A percentile compares a stretch with the other conserved stretches of the same genome.
Evolutionary conservation across 2,113 vertebrate genomes (phyloP).

Genomic region (Callospermophilus lateralis): DNA sequence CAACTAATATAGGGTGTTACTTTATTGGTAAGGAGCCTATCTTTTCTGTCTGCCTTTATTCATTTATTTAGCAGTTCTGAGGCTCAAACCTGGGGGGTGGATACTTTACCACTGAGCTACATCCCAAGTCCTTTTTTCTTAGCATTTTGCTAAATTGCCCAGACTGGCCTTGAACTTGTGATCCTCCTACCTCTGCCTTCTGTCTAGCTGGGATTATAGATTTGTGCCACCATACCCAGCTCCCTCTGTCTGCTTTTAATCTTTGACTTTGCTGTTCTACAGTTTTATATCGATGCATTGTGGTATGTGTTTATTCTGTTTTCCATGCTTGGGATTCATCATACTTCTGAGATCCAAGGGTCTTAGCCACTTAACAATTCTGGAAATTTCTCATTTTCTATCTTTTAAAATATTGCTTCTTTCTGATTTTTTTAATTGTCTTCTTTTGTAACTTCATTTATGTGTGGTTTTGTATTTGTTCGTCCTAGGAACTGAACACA

Average conservation of each 20-base stretch:
- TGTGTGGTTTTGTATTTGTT: neutral
- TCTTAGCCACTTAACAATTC: neutral
- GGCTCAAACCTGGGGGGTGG: too few relatives aligned
- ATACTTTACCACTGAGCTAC: neutral
- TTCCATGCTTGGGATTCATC: slow-evolving; percentile 9
- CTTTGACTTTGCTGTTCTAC: neutral
- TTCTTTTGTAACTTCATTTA: neutral
- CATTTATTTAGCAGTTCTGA: too few relatives aligned
- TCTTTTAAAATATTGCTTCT: neutral
- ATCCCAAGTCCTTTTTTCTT: too few relatives aligned
- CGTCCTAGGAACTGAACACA: too few relatives aligned
- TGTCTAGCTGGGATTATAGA: too few relatives aligned
- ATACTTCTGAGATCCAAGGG: neutral
- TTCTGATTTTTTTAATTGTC: neutral
- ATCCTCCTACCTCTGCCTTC: neutral
- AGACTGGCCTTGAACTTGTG: too few relatives aligned
- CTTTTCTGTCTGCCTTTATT: neutral
- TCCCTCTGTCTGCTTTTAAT: neutral
- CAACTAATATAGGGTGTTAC: neutral
- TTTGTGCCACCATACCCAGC: neutral
- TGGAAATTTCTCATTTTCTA: slow-evolving; percentile 28
- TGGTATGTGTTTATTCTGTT: neutral
- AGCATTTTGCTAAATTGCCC: too few relatives aligned
- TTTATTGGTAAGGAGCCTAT: neutral
- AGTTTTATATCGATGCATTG: neutral